Percentiles rank a stretch among this genome's conserved stretches.
These are phyloP conservation scores for Automeris io DNA, from an alignment of 2,888 invertebrate genomes.

Conservation along the genomic window DNA sequence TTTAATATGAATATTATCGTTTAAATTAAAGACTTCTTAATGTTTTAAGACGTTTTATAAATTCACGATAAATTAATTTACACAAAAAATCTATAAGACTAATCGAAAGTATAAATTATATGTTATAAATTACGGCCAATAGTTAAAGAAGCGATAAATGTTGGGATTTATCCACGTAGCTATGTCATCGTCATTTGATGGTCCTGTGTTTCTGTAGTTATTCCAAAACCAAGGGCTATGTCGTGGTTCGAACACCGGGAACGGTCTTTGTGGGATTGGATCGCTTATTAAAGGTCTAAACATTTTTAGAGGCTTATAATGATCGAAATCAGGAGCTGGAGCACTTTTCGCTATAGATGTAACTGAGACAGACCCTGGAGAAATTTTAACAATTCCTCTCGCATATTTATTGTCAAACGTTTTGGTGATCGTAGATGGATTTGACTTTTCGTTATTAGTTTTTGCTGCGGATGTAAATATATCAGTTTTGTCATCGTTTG, in stretches of 20 bases:
- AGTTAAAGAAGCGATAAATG: conserved; percentile 38
- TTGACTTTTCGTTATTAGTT: not conserved
- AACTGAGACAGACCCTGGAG: conserved; percentile 43
- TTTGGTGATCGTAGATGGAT: conserved; percentile 27
- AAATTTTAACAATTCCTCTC: conserved; percentile 36
- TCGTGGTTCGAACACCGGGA: conserved; percentile 20
- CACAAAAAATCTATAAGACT: conserved; percentile 2
- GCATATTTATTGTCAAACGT: conserved; percentile 34
- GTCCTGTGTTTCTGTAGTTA: conserved; percentile 24
- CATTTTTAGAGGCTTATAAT: conserved; percentile 21
- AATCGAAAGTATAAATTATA: not conserved
- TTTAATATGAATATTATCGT: not conserved
- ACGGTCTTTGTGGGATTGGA: conserved; percentile 20
- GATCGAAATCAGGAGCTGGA: conserved; percentile 17
- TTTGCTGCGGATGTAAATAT: not conserved
- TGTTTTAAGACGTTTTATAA: not conserved
- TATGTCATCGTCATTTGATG: conserved; percentile 24
- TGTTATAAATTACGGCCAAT: conserved; percentile 25
- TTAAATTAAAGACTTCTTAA: not conserved
- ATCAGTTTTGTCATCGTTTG: conserved; percentile 3
- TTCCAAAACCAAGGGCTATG: conserved; percentile 31
- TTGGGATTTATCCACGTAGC: conserved; percentile 36
- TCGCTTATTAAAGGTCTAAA: conserved; percentile 15
- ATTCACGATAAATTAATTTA: conserved; percentile 3
- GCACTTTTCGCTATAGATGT: conserved; percentile 36